These are phyloP conservation scores for Meles meles DNA, from an alignment of 2,113 vertebrate species.

Conservation along the genomic window DNA sequence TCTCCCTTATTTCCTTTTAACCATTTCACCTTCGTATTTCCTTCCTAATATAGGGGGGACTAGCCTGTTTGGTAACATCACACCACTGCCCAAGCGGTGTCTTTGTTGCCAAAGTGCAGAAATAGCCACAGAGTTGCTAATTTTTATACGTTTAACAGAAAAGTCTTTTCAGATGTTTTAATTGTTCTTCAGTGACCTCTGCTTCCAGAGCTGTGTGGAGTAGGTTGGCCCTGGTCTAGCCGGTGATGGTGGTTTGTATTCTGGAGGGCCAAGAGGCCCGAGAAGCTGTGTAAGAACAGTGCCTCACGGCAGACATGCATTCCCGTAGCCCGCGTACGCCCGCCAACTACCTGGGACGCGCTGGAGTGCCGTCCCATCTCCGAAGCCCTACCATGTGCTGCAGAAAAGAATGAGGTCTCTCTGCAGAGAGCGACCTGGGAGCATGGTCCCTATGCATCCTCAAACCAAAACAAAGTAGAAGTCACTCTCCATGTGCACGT, in stretches of 20 bases:
- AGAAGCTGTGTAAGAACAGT: neutral
- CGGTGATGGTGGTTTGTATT: too few species aligned
- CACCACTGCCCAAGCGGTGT: neutral
- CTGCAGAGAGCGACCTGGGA: neutral
- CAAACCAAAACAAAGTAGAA: neutral
- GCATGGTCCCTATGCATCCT: neutral
- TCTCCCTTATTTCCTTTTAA: neutral
- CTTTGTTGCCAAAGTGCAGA: neutral
- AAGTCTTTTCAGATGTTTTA: neutral
- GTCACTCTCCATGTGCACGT: neutral
- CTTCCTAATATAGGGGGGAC: neutral
- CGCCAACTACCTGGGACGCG: neutral
- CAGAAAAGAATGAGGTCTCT: neutral
- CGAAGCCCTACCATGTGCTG: neutral
- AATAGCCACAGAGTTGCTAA: neutral
- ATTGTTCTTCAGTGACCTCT: neutral
- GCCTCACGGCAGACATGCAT: neutral
- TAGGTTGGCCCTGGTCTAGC: too few species aligned
- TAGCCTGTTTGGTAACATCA: neutral
- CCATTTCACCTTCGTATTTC: neutral
- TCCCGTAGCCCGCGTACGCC: rapidly evolving
- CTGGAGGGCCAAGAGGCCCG: rapidly evolving
- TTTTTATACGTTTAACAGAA: neutral
- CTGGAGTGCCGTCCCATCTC: rapidly evolving
- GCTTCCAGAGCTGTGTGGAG: neutral